Evolutionary conservation across 35 echinoderm and acorn worm genomes (phyloP), one percentile per base, ranked within the genome.

Genomic region (Ophiothrix spiculata): DNA sequence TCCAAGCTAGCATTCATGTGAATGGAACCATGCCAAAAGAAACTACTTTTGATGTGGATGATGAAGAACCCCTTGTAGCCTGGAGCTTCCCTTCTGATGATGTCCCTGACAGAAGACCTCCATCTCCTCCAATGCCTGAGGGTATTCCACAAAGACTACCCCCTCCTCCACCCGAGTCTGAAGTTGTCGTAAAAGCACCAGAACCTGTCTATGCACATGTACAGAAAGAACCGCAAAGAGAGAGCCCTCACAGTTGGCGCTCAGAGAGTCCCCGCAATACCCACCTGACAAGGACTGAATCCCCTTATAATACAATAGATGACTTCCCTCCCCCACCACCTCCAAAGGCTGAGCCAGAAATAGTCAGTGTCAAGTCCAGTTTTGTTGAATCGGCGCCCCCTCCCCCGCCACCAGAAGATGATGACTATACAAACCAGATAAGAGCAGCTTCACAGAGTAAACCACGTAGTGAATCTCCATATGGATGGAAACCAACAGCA

Each of bases 191-290:
- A 38, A 87, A 79, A 60, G 38, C 79, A 33, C 35, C 77, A 45
- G 41, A 87, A 37, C 38, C 39, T 29, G 69, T 77, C 32, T 87
- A 83, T 80, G 82, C 63, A 38, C 37, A 90, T 33, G 56, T 90
- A 31, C 81, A 90, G 36, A 84, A 84, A 56, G 81, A 80, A 34
- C 88, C 73, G 76, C 80, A 84, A 8, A 56, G 88, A 80, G 88
- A 38, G 73, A 90, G 88, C 37, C 88, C 88, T 21, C 79, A 21
- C 31, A 40, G 32, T 6, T 90, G 88, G 88, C 64, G 76, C 39
- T 37, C 31, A 29, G 64, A 80, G 21, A 38, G 78, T 31, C 81
- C 81, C 29, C 33, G 16, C 1, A 40, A 80, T 19, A 35, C 17
- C 8, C 81, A 31, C 0, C 56, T 56, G 36, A 23, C 31, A 6